Conservation (phyloP, 1,140 invertebrate genomes). For the Amyelois transitella region DNA sequence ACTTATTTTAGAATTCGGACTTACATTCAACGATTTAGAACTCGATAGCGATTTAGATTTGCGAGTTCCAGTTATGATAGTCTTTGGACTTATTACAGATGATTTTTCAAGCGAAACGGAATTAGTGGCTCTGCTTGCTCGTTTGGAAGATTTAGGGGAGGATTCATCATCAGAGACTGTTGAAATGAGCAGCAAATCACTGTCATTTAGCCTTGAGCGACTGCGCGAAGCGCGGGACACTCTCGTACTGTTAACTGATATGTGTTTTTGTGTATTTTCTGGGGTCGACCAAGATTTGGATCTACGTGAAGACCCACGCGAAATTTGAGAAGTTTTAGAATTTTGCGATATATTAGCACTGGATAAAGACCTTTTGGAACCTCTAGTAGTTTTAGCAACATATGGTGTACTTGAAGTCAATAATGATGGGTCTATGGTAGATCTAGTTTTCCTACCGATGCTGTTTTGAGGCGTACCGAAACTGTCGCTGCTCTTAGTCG, state of each 20-base stretch:
- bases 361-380: not conserved
- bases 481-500: slow-evolving; percentile 10
- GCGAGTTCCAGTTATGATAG: not conserved
- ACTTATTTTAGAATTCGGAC: no score
- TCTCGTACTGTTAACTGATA: slow-evolving; percentile 21
- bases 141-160: slow-evolving; percentile 36
- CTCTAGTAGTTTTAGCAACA: slow-evolving; percentile 4
- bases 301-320: not conserved
- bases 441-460: slow-evolving; percentile 20
- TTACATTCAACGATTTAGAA: not conserved
- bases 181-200: slow-evolving; percentile 27
- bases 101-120: not conserved
- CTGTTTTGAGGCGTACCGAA: slow-evolving; percentile 30
- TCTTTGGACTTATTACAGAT: not conserved
- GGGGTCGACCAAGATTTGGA: slow-evolving; percentile 25
- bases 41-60: not conserved
- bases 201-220: slow-evolving; percentile 40
- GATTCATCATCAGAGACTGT: slow-evolving; percentile 18
- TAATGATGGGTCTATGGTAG: slow-evolving; percentile 19
- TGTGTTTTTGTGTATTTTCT: slow-evolving; percentile 20
- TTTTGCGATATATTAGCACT: not conserved
- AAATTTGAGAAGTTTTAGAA: not conserved
- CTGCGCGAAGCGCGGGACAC: slow-evolving; percentile 27
- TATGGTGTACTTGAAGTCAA: slow-evolving; percentile 45
- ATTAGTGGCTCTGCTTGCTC: slow-evolving; percentile 13